A percentile compares a stretch with the other conserved stretches of the same genome.
Evolutionary conservation across 2,888 invertebrate species (phyloP).

Genomic region (Eilema sororculum): DNA sequence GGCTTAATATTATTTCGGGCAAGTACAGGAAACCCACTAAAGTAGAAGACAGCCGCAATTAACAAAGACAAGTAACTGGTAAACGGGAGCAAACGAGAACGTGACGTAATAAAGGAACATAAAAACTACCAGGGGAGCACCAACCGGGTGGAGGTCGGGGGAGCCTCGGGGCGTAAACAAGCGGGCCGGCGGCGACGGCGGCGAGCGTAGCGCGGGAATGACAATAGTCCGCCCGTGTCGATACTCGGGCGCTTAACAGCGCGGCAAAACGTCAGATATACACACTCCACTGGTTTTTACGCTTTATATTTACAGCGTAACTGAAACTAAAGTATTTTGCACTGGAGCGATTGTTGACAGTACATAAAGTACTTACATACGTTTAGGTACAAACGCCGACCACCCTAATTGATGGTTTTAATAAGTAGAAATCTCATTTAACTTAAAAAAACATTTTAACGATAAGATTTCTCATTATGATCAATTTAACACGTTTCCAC

Average conservation of each 20-base stretch:
- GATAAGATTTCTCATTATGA: too few species aligned
- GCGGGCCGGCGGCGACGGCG: constrained; percentile 49
- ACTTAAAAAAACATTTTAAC: too few species aligned
- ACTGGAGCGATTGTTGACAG: constrained; percentile 13
- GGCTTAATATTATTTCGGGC: not conserved
- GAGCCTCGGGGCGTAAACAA: constrained; percentile 54
- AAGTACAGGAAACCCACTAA: constrained; percentile 48
- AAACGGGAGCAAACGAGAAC: constrained; percentile 56
- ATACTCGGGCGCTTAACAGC: constrained; percentile 52
- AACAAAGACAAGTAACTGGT: constrained; percentile 57
- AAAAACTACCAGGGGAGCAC: constrained; percentile 53
- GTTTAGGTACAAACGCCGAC: not conserved
- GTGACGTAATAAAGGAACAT: constrained; percentile 59
- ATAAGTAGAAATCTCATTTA: too few species aligned
- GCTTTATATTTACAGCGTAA: constrained; percentile 40
- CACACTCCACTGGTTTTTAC: constrained; percentile 49
- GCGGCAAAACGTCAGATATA: constrained; percentile 54
- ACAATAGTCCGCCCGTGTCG: constrained; percentile 46
- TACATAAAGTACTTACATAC: constrained; percentile 5
- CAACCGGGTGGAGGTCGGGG: constrained; percentile 47
- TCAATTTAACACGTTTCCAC: too few species aligned
- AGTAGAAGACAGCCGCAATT: constrained; percentile 61
- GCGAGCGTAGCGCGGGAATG: constrained; percentile 41
- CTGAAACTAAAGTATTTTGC: constrained; percentile 41
- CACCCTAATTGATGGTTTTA: not conserved